Conservation (phyloP, 2,797 vertebrate species). For the Anabacerthia variegaticeps region DNA sequence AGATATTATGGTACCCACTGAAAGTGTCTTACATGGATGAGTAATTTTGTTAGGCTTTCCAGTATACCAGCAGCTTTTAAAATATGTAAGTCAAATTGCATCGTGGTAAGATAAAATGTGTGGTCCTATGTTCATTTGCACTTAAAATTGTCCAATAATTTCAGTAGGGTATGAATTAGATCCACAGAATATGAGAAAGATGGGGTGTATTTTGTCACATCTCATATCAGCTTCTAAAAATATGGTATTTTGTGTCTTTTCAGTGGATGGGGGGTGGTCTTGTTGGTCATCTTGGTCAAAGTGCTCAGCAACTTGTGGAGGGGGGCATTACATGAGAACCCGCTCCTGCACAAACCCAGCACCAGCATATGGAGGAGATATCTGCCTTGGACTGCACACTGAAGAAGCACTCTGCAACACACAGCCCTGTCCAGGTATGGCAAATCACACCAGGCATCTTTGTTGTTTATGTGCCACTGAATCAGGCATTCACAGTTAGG, state of each 20-base stretch:
- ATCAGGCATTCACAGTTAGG: background rate
- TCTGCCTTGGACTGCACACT: conserved; percentile 95
- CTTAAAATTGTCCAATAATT: background rate
- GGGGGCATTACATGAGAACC: conserved; percentile 95
- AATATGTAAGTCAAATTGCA: background rate
- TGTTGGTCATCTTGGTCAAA: conserved; percentile 98
- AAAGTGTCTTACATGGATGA: background rate
- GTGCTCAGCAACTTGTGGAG: conserved; percentile 95
- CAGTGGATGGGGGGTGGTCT: conserved; percentile 96
- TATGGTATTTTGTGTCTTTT: background rate
- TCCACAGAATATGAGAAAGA: background rate
- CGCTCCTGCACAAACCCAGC: conserved; percentile 92
- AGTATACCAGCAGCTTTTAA: background rate
- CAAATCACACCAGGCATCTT: background rate
- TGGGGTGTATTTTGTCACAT: background rate
- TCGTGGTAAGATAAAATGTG: background rate
- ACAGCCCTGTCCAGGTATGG: conserved; percentile 89
- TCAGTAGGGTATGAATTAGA: background rate
- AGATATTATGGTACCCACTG: background rate
- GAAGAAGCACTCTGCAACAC: conserved; percentile 96
- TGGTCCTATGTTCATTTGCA: background rate
- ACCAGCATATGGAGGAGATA: conserved; percentile 92
- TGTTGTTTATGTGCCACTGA: background rate
- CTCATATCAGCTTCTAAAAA: background rate
- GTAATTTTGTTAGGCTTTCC: background rate